A percentile compares a stretch with the other conserved stretches of the same genome.
These are phyloP conservation scores for Petrocephalus sullivani DNA, from an alignment of 2,797 vertebrate genomes.

Conservation along the genomic window DNA sequence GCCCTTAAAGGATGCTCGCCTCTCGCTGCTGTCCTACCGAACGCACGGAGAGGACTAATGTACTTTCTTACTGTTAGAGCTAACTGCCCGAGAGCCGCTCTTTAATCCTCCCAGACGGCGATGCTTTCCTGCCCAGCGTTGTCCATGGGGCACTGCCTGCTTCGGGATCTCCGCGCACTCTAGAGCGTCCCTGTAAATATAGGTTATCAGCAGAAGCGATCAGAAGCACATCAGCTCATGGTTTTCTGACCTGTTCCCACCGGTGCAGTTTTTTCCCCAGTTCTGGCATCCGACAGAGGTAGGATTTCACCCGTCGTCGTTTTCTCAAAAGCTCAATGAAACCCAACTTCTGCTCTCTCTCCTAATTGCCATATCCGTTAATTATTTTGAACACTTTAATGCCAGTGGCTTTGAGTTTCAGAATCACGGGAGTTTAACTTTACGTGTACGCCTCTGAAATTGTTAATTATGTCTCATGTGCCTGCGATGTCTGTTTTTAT, in stretches of 20 bases:
- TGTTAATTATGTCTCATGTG: background rate
- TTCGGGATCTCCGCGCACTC: slow-evolving; percentile 33
- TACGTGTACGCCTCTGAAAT: background rate
- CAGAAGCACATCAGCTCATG: slow-evolving; percentile 51
- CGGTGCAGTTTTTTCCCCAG: slow-evolving; percentile 33
- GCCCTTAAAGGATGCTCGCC: slow-evolving; percentile 58
- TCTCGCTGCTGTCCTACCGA: slow-evolving; percentile 36
- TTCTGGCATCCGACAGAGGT: slow-evolving; percentile 52
- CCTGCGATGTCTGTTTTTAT: background rate
- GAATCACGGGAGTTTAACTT: background rate
- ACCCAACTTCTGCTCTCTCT: background rate
- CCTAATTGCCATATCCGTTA: background rate
- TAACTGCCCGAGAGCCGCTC: slow-evolving; percentile 38
- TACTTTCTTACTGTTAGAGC: slow-evolving; percentile 40
- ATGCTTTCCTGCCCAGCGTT: slow-evolving; percentile 40
- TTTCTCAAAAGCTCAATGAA: background rate
- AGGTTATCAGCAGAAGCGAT: slow-evolving; percentile 26
- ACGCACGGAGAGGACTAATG: slow-evolving; percentile 53
- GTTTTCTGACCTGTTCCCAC: slow-evolving; percentile 56
- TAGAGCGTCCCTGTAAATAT: slow-evolving; percentile 34
- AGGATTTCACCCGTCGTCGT: slow-evolving; percentile 26
- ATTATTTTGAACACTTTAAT: background rate
- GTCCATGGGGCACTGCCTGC: slow-evolving; percentile 50
- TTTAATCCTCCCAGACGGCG: slow-evolving; percentile 34
- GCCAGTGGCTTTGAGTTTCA: background rate